Evolutionary conservation across 2,113 vertebrate genomes (phyloP), one percentile per base, ranked within the genome.

Genomic region (Butorides virescens): DNA sequence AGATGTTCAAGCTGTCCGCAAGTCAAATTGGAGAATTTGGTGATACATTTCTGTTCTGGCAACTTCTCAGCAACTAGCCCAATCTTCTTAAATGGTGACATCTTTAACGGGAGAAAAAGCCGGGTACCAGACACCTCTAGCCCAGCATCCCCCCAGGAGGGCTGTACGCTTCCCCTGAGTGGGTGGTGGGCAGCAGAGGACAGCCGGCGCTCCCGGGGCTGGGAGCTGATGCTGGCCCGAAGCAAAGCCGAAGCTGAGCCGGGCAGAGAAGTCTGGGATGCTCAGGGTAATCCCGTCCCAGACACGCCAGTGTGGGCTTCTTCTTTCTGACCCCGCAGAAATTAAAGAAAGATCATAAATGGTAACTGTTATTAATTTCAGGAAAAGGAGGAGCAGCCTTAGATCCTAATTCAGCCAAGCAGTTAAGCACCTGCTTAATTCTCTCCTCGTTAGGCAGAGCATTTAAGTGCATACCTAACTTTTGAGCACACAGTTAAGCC

Each of bases 201-300:
- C 26, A 39, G 26, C 5, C 0, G 1, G 52, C 8, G 3, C 27
- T 21, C 47, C 34, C 18, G 36, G 30, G 30, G 12, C 11, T 0
- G 1, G 66, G 58, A 59, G 27, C 21, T 34, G 86, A 4, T 1
- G 0, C 55, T 29, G 52, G 2, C 39, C 53, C 4, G 0, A 32
- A 42, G 62, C 19, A 46, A 15, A 42, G n/a, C 44, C 3, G 76
- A 71, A 59, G 61, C 37, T 56, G 80, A 72, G 42, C 63, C 2
- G 0, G 3, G 2, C 52, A n/a, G 8, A 23, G 37, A 36, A 26
- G 9, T 9, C 37, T 16, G 16, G 21, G 52, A 46, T 44, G 52
- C 27, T 10, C 36, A 16, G 30, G 21, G 49, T 30, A 39, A 72
- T 49, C 34, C 55, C 16, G n/a, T 7, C 49, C 39, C 2, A 1